A percentile compares a stretch with the other conserved stretches of the same genome.
These are phyloP conservation scores for Sandelia bainsii DNA, from an alignment of 2,797 vertebrate species.

Conservation along the genomic window DNA sequence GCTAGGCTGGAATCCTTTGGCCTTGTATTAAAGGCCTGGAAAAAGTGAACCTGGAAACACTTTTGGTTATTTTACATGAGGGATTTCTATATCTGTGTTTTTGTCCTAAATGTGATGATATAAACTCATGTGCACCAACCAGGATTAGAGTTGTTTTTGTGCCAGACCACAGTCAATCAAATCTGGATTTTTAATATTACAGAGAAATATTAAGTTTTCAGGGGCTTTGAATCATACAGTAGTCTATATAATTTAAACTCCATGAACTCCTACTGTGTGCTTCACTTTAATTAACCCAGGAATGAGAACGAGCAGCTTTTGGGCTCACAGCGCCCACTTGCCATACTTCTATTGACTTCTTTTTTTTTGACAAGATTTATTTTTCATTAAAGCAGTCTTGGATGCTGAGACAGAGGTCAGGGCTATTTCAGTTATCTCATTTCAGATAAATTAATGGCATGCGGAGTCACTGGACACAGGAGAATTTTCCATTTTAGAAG, in stretches of 20 bases:
- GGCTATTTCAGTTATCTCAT: conserved; percentile 47
- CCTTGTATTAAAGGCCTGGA: no score
- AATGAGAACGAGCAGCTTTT: conserved; percentile 76
- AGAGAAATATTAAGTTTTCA: background rate
- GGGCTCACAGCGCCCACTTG: conserved; percentile 65
- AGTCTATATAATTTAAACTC: conserved; percentile 8
- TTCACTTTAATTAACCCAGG: conserved; percentile 83
- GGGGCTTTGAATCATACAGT: background rate
- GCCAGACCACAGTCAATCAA: background rate
- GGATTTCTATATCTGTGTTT: conserved; percentile 3
- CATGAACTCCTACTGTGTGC: conserved; percentile 68
- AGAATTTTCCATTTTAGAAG: conserved; percentile 37
- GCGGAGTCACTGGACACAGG: conserved; percentile 4
- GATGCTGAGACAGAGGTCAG: conserved; percentile 54
- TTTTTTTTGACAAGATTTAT: conserved; percentile 68
- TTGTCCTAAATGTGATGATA: background rate
- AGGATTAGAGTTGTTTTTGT: background rate
- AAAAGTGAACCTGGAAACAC: no score
- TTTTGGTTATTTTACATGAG: background rate
- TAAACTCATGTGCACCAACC: no score
- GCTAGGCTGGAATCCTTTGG: no score
- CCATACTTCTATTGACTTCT: conserved; percentile 68
- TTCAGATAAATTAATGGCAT: conserved; percentile 42
- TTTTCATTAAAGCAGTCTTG: conserved; percentile 76
- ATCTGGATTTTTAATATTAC: conserved; percentile 3